Conservation (phyloP, 2,888 invertebrate species). For the Ochropleura leucogaster region DNA sequence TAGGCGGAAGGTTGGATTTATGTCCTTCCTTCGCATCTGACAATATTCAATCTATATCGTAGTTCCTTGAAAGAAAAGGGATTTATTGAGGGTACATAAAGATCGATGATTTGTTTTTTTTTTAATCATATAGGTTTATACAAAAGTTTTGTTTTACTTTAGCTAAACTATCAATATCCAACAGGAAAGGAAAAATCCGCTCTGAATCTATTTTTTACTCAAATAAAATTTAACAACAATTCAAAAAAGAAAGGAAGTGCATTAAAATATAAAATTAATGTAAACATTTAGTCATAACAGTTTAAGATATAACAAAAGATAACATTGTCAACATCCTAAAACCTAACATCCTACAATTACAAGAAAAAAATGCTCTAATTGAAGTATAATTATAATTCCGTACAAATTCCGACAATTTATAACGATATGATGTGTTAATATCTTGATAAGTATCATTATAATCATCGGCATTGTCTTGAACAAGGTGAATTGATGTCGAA, state of each 20-base stretch:
- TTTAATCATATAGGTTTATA: too few species aligned
- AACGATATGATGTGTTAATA: conserved; percentile 57
- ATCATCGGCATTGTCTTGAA: conserved; percentile 69
- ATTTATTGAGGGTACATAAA: conserved; percentile 29
- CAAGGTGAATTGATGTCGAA: conserved; percentile 71
- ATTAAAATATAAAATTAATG: neutral
- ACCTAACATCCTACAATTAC: neutral
- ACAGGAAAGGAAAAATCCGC: conserved; percentile 23
- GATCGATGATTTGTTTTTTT: too few species aligned
- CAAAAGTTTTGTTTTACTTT: neutral
- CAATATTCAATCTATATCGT: conserved; percentile 24
- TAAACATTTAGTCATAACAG: conserved; percentile 22
- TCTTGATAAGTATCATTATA: conserved; percentile 63
- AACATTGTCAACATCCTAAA: conserved; percentile 11
- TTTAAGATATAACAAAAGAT: conserved; percentile 18
- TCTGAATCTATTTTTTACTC: neutral
- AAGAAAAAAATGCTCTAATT: conserved; percentile 30
- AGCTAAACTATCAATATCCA: neutral
- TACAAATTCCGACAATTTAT: conserved; percentile 41
- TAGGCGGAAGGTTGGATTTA: conserved; percentile 41
- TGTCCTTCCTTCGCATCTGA: conserved; percentile 37
- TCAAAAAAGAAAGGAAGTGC: neutral
- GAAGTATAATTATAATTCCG: conserved; percentile 26
- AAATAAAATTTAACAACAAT: neutral
- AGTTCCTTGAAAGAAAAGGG: conserved; percentile 30